These are phyloP conservation scores for Atlantisia rogersi DNA, from an alignment of 2,113 vertebrate genomes.

Conservation along the genomic window DNA sequence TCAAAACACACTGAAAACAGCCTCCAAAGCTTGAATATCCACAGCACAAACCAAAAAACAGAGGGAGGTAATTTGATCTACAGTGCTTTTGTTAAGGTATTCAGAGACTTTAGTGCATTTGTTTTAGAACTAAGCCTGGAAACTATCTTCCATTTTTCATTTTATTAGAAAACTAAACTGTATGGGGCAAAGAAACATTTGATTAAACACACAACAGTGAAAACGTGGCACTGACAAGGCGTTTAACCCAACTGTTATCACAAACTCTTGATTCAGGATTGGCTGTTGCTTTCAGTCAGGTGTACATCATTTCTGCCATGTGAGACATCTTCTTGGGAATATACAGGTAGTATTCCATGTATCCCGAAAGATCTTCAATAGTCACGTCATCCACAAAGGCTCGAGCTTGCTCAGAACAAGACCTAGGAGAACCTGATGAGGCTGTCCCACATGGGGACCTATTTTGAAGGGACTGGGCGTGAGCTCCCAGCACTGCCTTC, in stretches of 20 bases:
- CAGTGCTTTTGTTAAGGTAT: conserved; percentile 42
- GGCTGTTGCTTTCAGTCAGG: conserved; percentile 64
- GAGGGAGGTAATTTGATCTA: conserved; percentile 3
- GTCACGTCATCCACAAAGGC: conserved; percentile 93
- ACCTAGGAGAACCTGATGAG: conserved; percentile 71
- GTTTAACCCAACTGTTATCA: conserved; percentile 16
- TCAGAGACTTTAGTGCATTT: conserved; percentile 43
- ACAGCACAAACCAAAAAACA: conserved; percentile 30
- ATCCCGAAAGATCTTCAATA: conserved; percentile 98
- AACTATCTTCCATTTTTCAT: conserved; percentile 43
- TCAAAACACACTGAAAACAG: neutral
- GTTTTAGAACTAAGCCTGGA: conserved; percentile 55
- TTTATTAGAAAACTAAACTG: conserved; percentile 67
- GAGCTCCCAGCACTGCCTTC: conserved; percentile 63
- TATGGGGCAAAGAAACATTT: conserved; percentile 61
- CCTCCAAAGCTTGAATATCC: conserved; percentile 12
- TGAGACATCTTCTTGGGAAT: conserved; percentile 91
- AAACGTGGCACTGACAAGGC: conserved; percentile 49
- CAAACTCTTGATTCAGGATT: neutral
- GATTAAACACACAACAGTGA: conserved; percentile 46
- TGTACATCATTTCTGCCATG: conserved; percentile 90
- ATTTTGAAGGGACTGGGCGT: conserved; percentile 22
- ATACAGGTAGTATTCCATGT: conserved; percentile 96
- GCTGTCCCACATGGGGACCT: conserved; percentile 39
- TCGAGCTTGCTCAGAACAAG: conserved; percentile 85